These are phyloP conservation scores for Austrofundulus limnaeus DNA, from an alignment of 2,113 vertebrate species.

Conservation along the genomic window DNA sequence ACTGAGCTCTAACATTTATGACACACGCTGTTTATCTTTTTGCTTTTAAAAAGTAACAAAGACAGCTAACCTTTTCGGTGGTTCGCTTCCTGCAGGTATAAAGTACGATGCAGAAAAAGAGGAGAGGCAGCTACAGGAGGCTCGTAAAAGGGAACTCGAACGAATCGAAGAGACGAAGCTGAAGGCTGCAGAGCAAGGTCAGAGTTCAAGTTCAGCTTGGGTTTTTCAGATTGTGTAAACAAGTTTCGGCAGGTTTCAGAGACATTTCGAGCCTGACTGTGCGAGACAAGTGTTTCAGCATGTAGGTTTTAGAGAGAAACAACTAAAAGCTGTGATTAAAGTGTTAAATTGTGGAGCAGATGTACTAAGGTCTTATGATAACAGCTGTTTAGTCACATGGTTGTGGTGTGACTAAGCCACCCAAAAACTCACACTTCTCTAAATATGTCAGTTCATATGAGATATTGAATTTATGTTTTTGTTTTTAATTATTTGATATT, in stretches of 20 bases:
- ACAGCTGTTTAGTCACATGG: no score
- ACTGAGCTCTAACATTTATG: background rate
- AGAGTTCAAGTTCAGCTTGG: slow-evolving; percentile 42
- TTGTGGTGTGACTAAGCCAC: no score
- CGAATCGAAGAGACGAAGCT: slow-evolving; percentile 95
- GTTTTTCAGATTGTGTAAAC: background rate
- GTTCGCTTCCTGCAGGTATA: slow-evolving; percentile 80
- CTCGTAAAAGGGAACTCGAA: slow-evolving; percentile 90
- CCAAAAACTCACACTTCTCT: no score
- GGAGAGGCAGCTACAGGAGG: slow-evolving; percentile 88
- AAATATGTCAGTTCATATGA: no score
- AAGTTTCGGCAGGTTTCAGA: background rate
- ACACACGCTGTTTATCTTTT: background rate
- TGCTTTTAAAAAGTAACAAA: background rate
- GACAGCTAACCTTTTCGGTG: background rate
- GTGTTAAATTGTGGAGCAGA: no score
- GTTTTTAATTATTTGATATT: no score
- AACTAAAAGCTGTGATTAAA: background rate
- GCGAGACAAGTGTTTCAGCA: background rate
- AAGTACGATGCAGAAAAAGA: slow-evolving; percentile 96
- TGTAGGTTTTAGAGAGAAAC: background rate
- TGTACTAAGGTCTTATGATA: no score
- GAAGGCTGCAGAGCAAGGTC: slow-evolving; percentile 91
- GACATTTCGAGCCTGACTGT: background rate
- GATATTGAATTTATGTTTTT: no score